Evolutionary conservation across 2,113 vertebrate species (phyloP).

Genomic region (Nothobranchius kuhntae): DNA sequence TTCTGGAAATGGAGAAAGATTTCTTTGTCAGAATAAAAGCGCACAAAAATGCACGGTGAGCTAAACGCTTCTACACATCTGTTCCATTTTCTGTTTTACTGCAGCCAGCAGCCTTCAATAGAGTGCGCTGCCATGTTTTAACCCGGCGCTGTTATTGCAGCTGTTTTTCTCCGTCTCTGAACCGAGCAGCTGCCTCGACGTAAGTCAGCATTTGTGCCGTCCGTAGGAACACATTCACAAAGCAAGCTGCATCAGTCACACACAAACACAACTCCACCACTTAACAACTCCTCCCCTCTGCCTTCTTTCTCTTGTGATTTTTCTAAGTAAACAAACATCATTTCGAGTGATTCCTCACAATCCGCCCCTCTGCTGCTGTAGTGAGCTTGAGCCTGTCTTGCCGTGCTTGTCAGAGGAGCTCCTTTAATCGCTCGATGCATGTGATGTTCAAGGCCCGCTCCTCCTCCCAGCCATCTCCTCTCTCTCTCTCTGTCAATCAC

Average conservation of each 20-base stretch:
- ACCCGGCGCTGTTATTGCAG: constrained; percentile 45
- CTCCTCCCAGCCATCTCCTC: constrained; percentile 87
- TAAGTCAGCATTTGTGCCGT: constrained; percentile 73
- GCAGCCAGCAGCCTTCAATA: constrained; percentile 26
- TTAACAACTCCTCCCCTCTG: constrained; percentile 61
- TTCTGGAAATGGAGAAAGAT: constrained; percentile 53
- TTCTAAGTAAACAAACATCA: constrained; percentile 97
- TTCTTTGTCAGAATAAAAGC: constrained; percentile 53
- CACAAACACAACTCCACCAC: constrained; percentile 33
- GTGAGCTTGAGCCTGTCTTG: constrained; percentile 83
- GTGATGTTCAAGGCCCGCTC: constrained; percentile 96
- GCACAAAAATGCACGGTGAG: constrained; percentile 29
- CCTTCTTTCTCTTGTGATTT: constrained; percentile 64
- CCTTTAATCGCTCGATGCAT: constrained; percentile 91
- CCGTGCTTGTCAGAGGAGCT: constrained; percentile 94
- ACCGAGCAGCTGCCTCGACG: constrained; percentile 44
- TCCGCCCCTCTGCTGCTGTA: constrained; percentile 86
- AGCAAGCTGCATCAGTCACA: constrained; percentile 39
- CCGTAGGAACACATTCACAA: constrained; percentile 64
- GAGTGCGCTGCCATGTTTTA: constrained; percentile 28
- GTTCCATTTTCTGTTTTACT: constrained; percentile 36
- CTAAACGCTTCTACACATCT: constrained; percentile 69
- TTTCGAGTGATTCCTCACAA: constrained; percentile 96
- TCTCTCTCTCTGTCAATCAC: constrained; percentile 93
- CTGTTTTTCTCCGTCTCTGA: constrained; percentile 45